These are phyloP conservation scores for Tokudaia muenninki DNA, from an alignment of 2,797 vertebrate genomes.

Conservation along the genomic window DNA sequence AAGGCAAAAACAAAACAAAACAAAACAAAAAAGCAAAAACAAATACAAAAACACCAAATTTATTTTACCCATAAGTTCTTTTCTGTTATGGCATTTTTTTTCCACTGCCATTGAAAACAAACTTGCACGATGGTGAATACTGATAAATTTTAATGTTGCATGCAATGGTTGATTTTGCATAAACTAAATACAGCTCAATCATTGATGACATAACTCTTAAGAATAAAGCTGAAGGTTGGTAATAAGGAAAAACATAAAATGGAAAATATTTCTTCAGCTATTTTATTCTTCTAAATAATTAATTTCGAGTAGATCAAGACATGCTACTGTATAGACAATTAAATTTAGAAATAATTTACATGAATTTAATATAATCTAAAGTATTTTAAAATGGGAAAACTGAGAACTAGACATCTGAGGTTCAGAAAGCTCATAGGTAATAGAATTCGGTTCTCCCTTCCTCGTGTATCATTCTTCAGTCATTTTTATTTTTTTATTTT, in stretches of 20 bases:
- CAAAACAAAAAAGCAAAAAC: too few species aligned
- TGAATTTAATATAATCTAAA: background rate
- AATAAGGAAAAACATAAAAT: background rate
- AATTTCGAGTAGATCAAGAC: background rate
- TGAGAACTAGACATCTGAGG: background rate
- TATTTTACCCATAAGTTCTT: too few species aligned
- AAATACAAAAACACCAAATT: too few species aligned
- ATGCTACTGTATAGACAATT: slow-evolving; percentile 17
- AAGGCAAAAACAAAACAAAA: too few species aligned
- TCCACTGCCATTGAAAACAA: too few species aligned
- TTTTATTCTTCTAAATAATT: background rate
- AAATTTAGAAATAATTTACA: background rate
- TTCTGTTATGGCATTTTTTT: too few species aligned
- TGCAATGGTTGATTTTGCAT: too few species aligned
- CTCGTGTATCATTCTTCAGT: background rate
- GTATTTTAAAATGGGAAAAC: background rate
- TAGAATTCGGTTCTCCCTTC: background rate
- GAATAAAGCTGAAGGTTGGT: background rate
- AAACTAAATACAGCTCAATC: too few species aligned
- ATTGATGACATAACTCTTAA: background rate
- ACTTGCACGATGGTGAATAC: too few species aligned
- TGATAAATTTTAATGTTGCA: too few species aligned
- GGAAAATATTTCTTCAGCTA: background rate
- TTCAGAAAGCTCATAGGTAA: background rate
- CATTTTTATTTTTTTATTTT: background rate